These are phyloP conservation scores for Melospiza melodia DNA, from an alignment of 2,113 vertebrate genomes.

Conservation along the genomic window DNA sequence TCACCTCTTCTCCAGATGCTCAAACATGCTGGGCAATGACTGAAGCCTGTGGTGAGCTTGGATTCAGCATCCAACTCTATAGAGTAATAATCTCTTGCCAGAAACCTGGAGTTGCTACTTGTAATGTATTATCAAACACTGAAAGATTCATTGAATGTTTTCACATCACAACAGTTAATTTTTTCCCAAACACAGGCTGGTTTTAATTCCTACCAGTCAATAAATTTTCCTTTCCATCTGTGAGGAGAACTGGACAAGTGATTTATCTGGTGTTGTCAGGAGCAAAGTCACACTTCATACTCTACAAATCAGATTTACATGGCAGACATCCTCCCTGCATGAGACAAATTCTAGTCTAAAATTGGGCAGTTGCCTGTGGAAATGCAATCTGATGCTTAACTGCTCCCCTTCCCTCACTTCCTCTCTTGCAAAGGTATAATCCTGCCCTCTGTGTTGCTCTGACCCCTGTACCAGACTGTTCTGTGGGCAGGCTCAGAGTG, in stretches of 20 bases:
- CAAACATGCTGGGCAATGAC: neutral
- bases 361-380: neutral
- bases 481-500: neutral
- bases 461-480: neutral
- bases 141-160: neutral
- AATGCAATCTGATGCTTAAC: neutral
- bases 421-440: neutral
- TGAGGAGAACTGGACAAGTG: neutral
- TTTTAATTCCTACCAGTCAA: neutral
- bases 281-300: neutral
- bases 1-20: neutral
- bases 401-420: neutral
- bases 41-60: neutral
- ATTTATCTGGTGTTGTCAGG: neutral
- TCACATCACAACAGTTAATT: neutral
- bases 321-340: neutral
- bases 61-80: neutral
- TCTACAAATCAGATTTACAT: neutral
- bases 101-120: neutral
- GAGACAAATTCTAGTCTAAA: neutral
- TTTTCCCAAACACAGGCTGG: neutral
- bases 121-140: neutral
- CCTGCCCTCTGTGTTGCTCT: neutral
- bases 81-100: neutral
- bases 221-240: neutral